phyloP scores from a whole-genome alignment of 1,140 invertebrate genomes.

The silkworm (Bombyx mori) region DNA sequence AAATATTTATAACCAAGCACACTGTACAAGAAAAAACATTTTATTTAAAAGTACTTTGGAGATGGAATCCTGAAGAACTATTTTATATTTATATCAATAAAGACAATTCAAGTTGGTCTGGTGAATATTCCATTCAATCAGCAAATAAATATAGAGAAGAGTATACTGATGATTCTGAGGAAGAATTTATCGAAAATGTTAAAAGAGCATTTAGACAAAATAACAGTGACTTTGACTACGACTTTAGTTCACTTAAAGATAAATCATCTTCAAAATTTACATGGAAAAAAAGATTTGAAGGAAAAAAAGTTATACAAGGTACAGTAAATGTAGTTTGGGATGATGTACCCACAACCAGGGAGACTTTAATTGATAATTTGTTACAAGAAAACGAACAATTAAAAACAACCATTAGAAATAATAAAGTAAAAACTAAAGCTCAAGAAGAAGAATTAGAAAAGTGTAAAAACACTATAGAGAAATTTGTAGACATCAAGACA shows the following conservation, averaged over 20 bases:
- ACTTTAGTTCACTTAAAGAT: conserved; percentile 19
- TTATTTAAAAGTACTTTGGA: conserved; percentile 38
- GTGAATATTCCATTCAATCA: conserved; percentile 30
- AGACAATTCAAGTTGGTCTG: conserved; percentile 32
- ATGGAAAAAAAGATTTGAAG: conserved; percentile 42
- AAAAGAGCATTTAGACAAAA: conserved; percentile 23
- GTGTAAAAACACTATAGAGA: conserved; percentile 36
- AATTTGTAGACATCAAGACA: conserved; percentile 37
- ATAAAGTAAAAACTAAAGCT: conserved; percentile 21
- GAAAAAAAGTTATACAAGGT: conserved; percentile 32
- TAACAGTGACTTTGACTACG: conserved; percentile 23
- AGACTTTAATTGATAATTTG: conserved; percentile 37
- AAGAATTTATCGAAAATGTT: conserved; percentile 30
- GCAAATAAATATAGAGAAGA: conserved; percentile 24
- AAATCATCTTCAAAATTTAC: conserved; percentile 25
- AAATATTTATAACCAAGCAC: conserved; percentile 27
- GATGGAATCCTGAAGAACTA: conserved; percentile 24
- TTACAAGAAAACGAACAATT: conserved; percentile 34
- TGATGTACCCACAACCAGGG: conserved; percentile 20
- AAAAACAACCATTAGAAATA: conserved; percentile 16
- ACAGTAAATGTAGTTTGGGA: conserved; percentile 31
- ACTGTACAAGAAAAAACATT: conserved; percentile 21
- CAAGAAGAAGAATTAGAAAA: conserved; percentile 27
- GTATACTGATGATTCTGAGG: conserved; percentile 24
- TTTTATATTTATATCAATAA: conserved; percentile 41